Evolutionary conservation across 2,113 vertebrate genomes (phyloP).

Genomic region (Ariopsis seemanni): DNA sequence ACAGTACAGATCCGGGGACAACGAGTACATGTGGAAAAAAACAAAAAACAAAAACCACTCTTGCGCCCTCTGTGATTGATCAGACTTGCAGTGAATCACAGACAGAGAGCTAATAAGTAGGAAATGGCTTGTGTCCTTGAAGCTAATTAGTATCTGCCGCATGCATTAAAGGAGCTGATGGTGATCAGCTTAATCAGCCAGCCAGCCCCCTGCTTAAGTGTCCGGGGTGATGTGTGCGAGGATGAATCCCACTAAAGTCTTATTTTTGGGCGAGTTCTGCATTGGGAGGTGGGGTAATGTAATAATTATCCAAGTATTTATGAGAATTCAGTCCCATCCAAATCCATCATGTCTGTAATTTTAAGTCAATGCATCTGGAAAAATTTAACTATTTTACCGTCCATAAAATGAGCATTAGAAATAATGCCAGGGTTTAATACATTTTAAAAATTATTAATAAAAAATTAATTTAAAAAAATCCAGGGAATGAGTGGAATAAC

Average conservation of each 20-base stretch:
- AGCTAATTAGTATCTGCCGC: constrained; percentile 67
- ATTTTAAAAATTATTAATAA: too few relatives aligned
- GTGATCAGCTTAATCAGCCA: constrained; percentile 74
- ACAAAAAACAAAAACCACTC: not conserved
- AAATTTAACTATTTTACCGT: not conserved
- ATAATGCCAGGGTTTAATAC: not conserved
- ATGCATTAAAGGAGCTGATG: constrained; percentile 58
- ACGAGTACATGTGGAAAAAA: not conserved
- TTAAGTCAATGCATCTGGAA: not conserved
- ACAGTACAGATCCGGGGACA: not conserved
- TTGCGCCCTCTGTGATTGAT: constrained; percentile 9
- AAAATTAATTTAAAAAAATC: too few relatives aligned
- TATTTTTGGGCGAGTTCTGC: constrained; percentile 12
- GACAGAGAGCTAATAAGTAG: constrained; percentile 42
- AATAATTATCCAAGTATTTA: not conserved
- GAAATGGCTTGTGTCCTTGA: constrained; percentile 71
- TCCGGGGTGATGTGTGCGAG: constrained; percentile 63
- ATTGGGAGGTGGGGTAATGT: not conserved
- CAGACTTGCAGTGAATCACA: constrained; percentile 21
- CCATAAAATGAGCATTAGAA: not conserved
- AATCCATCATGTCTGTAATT: not conserved
- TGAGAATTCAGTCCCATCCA: not conserved
- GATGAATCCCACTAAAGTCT: constrained; percentile 52
- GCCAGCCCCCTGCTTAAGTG: constrained; percentile 65
- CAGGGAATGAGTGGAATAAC: too few relatives aligned